phyloP scores from a whole-genome alignment of 2,888 invertebrate genomes.

The Loripinus fragilis region DNA sequence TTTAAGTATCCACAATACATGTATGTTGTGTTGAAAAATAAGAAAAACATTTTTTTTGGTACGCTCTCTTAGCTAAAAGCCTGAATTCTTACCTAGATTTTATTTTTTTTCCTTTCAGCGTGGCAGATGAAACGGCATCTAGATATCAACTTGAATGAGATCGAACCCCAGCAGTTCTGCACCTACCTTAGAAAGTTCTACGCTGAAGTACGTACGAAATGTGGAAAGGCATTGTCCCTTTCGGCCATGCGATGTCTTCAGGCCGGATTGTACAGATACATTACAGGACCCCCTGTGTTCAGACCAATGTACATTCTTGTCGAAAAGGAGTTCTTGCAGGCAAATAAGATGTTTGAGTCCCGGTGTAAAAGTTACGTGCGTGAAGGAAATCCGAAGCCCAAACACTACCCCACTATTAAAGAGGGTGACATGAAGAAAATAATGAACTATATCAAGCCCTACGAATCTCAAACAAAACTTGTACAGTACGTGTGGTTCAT shows the following conservation, averaged over 20 bases:
- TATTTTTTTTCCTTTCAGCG: not conserved
- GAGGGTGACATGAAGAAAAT: not conserved
- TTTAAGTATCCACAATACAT: too few relatives aligned
- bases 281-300: not conserved
- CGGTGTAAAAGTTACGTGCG: not conserved
- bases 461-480: not conserved
- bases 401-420: not conserved
- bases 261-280: not conserved
- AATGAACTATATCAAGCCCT: not conserved
- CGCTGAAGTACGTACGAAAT: not conserved
- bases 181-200: not conserved
- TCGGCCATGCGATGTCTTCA: not conserved
- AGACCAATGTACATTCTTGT: not conserved
- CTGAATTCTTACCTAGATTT: too few relatives aligned
- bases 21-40: too few relatives aligned
- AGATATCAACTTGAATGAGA: not conserved
- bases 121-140: not conserved
- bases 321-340: not conserved
- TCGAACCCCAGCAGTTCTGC: conserved; percentile 3
- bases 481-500: not conserved
- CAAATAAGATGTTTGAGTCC: not conserved
- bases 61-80: too few relatives aligned
- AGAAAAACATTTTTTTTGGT: too few relatives aligned
- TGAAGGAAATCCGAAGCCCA: not conserved
- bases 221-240: not conserved